phyloP scores from a whole-genome alignment of 2,888 invertebrate genomes.

The Temnothorax unifasciatus region DNA sequence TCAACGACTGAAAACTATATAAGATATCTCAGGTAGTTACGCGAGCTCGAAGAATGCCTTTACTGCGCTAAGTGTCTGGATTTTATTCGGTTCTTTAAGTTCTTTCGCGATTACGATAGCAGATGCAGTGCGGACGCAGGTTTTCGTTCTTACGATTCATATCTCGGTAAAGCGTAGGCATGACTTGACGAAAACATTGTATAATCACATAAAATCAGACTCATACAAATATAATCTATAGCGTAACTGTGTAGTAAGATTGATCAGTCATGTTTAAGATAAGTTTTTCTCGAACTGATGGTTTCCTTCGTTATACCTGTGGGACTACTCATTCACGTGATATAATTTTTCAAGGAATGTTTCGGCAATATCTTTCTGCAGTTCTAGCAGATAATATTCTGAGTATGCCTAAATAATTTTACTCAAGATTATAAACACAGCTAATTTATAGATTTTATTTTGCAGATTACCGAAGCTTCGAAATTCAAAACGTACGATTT shows the following conservation, averaged over 20 bases:
- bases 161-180: constrained; percentile 37
- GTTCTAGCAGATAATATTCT: background rate
- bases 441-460: constrained; percentile 25
- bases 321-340: constrained; percentile 8
- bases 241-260: constrained; percentile 52
- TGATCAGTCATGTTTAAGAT: constrained; percentile 38
- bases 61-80: constrained; percentile 49
- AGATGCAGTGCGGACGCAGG: constrained; percentile 8
- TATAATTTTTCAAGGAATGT: background rate
- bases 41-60: constrained; percentile 64
- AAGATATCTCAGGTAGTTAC: constrained; percentile 75
- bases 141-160: constrained; percentile 18
- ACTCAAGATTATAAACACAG: background rate
- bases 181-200: constrained; percentile 46
- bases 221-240: constrained; percentile 52
- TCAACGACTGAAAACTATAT: constrained; percentile 76
- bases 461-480: background rate
- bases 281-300: constrained; percentile 34
- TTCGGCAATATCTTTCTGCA: background rate
- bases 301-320: constrained; percentile 19
- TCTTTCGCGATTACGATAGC: constrained; percentile 1
- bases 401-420: background rate
- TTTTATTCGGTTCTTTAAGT: constrained; percentile 6
- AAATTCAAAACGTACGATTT: background rate
- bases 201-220: constrained; percentile 53